Conservation (phyloP, 2,797 vertebrate genomes). For the Nyctibius grandis region DNA sequence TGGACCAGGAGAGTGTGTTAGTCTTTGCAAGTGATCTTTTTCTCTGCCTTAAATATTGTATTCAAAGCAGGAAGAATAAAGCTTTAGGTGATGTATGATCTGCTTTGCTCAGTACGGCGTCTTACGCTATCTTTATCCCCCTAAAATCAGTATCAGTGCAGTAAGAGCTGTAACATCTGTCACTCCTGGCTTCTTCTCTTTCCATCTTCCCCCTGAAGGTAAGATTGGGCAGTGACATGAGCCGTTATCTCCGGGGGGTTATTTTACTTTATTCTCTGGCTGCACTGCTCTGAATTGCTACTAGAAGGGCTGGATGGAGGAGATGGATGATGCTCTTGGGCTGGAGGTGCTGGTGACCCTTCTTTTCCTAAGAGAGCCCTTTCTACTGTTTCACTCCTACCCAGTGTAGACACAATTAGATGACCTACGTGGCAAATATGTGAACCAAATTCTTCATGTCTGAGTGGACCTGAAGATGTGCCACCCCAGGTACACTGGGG, state of each 20-base stretch:
- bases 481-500: no score
- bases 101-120: not conserved
- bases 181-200: not conserved
- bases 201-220: not conserved
- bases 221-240: not conserved
- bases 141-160: not conserved
- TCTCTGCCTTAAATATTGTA: not conserved
- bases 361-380: not conserved
- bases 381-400: not conserved
- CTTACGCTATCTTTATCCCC: not conserved
- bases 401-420: fast-evolving
- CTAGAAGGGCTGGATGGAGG: not conserved
- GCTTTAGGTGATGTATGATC: not conserved
- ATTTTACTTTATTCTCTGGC: not conserved
- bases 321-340: not conserved
- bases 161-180: not conserved
- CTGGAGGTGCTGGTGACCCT: not conserved
- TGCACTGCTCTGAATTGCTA: not conserved
- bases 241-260: not conserved
- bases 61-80: not conserved
- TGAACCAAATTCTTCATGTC: not conserved
- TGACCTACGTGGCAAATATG: fast-evolving
- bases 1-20: not conserved
- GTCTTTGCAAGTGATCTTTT: not conserved
- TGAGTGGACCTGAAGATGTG: not conserved